Conservation (phyloP, 1,140 invertebrate species). For the Carposina sasakii region DNA sequence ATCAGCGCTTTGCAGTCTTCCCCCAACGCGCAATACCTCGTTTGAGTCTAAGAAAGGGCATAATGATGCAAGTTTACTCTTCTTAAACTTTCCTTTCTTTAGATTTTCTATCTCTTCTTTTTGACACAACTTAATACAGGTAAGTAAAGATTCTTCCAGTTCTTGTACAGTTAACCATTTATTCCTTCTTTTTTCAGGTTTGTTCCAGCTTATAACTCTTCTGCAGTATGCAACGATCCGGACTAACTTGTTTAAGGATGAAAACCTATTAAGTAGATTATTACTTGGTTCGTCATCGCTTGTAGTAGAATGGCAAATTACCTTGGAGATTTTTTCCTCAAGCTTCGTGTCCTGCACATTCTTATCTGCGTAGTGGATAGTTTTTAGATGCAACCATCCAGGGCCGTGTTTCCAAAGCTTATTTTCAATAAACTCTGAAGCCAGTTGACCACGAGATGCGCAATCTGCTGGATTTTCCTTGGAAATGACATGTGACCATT, state of each 20-base stretch:
- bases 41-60: not conserved
- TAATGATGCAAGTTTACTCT: not conserved
- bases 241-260: not conserved
- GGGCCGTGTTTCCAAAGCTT: not conserved
- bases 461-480: conserved; percentile 40
- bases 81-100: not conserved
- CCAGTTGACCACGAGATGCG: conserved; percentile 31
- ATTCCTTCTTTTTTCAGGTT: not conserved
- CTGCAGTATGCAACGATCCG: not conserved
- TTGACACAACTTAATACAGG: not conserved
- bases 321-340: not conserved
- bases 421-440: not conserved
- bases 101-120: not conserved
- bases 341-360: not conserved
- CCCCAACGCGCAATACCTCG: not conserved
- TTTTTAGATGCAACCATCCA: not conserved
- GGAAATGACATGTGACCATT: conserved; percentile 28
- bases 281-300: not conserved
- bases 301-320: not conserved
- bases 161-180: not conserved
- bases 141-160: not conserved
- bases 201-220: not conserved
- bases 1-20: not conserved
- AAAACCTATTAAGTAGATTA: not conserved
- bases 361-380: not conserved